Evolutionary conservation across 2,797 vertebrate genomes (phyloP).

Genomic region (Alosa sapidissima): DNA sequence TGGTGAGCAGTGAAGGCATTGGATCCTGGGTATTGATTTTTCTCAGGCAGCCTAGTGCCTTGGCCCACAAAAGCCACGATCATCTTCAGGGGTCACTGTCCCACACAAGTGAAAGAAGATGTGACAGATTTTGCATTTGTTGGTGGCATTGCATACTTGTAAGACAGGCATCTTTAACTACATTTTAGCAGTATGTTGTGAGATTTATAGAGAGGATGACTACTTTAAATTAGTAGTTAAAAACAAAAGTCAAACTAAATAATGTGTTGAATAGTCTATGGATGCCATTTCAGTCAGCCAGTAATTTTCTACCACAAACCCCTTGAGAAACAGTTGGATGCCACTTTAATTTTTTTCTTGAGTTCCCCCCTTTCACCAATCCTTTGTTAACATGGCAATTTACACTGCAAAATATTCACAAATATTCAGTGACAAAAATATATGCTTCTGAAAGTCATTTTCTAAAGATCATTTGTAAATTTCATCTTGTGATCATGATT

Average conservation of each 20-base stretch:
- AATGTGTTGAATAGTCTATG: background rate
- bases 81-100: background rate
- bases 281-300: too few species aligned
- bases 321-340: conserved; percentile 4
- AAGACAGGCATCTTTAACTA: background rate
- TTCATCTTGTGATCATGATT: background rate
- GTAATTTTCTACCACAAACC: too few species aligned
- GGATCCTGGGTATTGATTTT: conserved; percentile 2
- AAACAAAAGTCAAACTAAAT: background rate
- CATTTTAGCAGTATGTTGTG: background rate
- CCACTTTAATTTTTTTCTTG: background rate
- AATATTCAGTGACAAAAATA: background rate
- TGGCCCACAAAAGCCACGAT: background rate
- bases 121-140: background rate
- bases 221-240: background rate
- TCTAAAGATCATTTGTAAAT: background rate
- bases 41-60: background rate
- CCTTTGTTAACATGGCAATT: background rate
- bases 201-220: background rate
- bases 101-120: background rate
- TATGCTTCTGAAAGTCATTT: background rate
- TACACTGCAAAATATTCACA: background rate
- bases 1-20: background rate
- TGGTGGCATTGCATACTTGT: background rate
- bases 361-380: background rate